Conservation (phyloP, 2,888 invertebrate genomes). For the Metallyticus violacea region DNA sequence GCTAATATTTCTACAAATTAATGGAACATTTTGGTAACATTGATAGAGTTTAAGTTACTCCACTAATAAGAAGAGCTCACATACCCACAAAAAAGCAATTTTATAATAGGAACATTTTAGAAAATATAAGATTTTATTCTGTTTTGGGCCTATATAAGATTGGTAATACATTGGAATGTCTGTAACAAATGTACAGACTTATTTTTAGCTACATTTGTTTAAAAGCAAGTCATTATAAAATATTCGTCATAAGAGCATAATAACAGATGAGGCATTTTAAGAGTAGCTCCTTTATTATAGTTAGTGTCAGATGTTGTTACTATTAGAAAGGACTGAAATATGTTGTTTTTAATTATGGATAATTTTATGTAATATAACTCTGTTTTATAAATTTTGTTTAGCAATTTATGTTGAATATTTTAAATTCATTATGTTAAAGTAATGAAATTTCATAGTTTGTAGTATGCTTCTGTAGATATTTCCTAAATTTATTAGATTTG, state of each 20-base stretch:
- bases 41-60: not conserved
- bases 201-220: not conserved
- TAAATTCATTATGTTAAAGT: not conserved
- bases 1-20: not conserved
- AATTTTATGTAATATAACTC: not conserved
- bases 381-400: not conserved
- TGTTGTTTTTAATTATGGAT: not conserved
- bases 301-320: not conserved
- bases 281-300: not conserved
- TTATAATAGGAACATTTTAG: no score
- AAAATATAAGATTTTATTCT: not conserved
- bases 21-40: not conserved
- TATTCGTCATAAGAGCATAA: not conserved
- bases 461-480: not conserved
- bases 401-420: not conserved
- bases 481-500: not conserved
- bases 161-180: not conserved
- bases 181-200: not conserved
- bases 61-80: no score
- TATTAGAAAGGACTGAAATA: not conserved
- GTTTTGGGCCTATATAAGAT: not conserved
- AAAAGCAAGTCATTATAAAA: not conserved
- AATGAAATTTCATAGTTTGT: not conserved
- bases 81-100: no score
- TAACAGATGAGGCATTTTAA: not conserved